Percentiles rank a stretch among this genome's conserved stretches.
Evolutionary conservation across 2,888 invertebrate species (phyloP).

Genomic region (Cynaeus angustus): DNA sequence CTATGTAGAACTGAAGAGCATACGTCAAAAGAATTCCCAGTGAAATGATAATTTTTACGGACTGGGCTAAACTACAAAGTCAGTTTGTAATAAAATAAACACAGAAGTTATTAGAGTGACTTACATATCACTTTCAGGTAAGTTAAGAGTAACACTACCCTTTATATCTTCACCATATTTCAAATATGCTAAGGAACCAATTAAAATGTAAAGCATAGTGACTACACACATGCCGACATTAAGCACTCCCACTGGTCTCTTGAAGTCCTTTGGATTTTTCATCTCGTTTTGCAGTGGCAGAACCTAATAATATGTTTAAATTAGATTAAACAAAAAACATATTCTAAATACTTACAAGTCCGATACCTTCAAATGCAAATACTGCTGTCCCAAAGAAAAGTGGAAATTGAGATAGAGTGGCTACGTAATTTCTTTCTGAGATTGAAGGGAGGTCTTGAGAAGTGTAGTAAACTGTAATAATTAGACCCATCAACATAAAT

Average conservation of each 20-base stretch:
- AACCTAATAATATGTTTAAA: slow-evolving; percentile 77
- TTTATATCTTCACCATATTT: slow-evolving; percentile 88
- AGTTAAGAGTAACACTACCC: slow-evolving; percentile 92
- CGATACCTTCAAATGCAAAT: slow-evolving; percentile 98
- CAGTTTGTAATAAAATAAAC: background rate
- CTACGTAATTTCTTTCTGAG: slow-evolving; percentile 76
- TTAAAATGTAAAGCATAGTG: slow-evolving; percentile 82
- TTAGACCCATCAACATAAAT: slow-evolving; percentile 82
- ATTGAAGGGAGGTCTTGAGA: slow-evolving; percentile 81
- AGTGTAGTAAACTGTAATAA: slow-evolving; percentile 86
- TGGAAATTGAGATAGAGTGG: slow-evolving; percentile 79
- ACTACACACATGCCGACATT: slow-evolving; percentile 93
- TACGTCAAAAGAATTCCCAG: slow-evolving; percentile 92
- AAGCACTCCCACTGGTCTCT: slow-evolving; percentile 87
- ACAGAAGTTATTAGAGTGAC: slow-evolving; percentile 54
- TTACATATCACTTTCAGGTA: slow-evolving; percentile 78
- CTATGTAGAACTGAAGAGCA: slow-evolving; percentile 96
- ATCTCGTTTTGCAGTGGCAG: slow-evolving; percentile 95
- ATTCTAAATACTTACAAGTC: slow-evolving; percentile 77
- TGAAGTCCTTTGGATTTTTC: slow-evolving; percentile 85
- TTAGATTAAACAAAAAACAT: slow-evolving; percentile 3
- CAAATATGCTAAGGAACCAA: slow-evolving; percentile 92
- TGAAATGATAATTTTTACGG: slow-evolving; percentile 89
- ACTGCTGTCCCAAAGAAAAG: slow-evolving; percentile 97
- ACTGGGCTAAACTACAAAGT: slow-evolving; percentile 81